Conservation (phyloP, 1,140 invertebrate species). For the Drosophila hydei region DNA sequence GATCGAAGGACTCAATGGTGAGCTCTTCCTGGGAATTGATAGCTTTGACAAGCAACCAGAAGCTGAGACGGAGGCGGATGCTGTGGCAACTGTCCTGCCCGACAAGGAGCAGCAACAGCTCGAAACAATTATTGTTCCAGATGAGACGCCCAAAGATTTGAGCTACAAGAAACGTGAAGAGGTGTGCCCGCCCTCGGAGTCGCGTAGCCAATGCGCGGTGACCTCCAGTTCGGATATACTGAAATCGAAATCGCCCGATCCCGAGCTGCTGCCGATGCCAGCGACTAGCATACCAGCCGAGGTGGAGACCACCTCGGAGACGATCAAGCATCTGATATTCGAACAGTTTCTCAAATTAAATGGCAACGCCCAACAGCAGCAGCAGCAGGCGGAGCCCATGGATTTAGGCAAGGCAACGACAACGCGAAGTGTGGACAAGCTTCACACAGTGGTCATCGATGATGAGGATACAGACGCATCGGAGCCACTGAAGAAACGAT, state of each 20-base stretch:
- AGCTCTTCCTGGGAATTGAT: constrained; percentile 73
- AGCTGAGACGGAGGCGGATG: not conserved
- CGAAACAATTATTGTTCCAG: constrained; percentile 50
- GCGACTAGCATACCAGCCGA: constrained; percentile 73
- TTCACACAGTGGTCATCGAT: constrained; percentile 76
- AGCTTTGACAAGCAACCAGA: constrained; percentile 75
- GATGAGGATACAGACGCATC: constrained; percentile 85
- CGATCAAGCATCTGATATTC: constrained; percentile 78
- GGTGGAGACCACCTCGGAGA: constrained; percentile 76
- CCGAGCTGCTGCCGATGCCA: constrained; percentile 55
- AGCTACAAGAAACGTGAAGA: constrained; percentile 85
- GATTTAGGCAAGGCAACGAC: constrained; percentile 85
- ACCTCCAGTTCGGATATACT: constrained; percentile 76
- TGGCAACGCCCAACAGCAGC: constrained; percentile 74
- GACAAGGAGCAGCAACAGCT: constrained; percentile 34
- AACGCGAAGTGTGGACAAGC: constrained; percentile 84
- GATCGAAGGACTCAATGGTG: constrained; percentile 79
- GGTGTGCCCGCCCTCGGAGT: constrained; percentile 78
- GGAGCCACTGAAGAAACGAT: constrained; percentile 85
- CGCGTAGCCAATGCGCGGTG: constrained; percentile 78
- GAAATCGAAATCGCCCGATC: constrained; percentile 61
- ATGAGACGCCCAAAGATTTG: constrained; percentile 86
- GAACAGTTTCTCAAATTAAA: constrained; percentile 81
- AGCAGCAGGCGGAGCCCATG: constrained; percentile 86
- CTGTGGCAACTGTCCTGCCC: not conserved